phyloP scores from a whole-genome alignment of 2,113 vertebrate genomes.

The Gymnogyps californianus region DNA sequence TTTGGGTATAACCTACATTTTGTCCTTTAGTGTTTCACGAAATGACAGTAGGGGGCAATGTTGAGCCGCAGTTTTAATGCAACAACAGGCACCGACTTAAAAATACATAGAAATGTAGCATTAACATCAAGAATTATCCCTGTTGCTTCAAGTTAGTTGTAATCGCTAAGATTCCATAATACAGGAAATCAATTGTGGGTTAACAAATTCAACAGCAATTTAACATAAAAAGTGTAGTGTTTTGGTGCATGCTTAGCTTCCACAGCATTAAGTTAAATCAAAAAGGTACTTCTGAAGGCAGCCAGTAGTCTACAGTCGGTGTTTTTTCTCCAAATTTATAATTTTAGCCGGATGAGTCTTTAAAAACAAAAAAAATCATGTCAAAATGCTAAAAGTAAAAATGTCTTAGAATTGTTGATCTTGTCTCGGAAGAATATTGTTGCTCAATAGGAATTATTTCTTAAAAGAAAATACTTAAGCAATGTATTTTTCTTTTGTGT shows the following conservation, averaged over 20 bases:
- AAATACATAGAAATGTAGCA: conserved; percentile 63
- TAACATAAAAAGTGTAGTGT: conserved; percentile 70
- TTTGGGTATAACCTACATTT: neutral
- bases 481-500: conserved; percentile 11
- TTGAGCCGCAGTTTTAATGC: conserved; percentile 77
- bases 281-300: conserved; percentile 41
- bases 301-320: neutral
- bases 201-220: conserved; percentile 82
- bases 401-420: neutral
- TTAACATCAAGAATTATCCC: conserved; percentile 75
- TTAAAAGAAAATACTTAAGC: neutral
- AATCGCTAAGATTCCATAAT: conserved; percentile 77
- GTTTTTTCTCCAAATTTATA: neutral
- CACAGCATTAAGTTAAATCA: conserved; percentile 59
- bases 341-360: neutral
- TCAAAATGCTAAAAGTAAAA: neutral
- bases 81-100: neutral
- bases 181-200: conserved; percentile 79
- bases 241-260: conserved; percentile 67
- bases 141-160: conserved; percentile 75
- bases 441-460: neutral
- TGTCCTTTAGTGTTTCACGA: neutral
- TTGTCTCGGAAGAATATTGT: neutral
- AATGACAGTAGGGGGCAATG: conserved; percentile 87
- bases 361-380: neutral